Evolutionary conservation across 2,797 vertebrate genomes (phyloP).

Genomic region (Brotula barbata): DNA sequence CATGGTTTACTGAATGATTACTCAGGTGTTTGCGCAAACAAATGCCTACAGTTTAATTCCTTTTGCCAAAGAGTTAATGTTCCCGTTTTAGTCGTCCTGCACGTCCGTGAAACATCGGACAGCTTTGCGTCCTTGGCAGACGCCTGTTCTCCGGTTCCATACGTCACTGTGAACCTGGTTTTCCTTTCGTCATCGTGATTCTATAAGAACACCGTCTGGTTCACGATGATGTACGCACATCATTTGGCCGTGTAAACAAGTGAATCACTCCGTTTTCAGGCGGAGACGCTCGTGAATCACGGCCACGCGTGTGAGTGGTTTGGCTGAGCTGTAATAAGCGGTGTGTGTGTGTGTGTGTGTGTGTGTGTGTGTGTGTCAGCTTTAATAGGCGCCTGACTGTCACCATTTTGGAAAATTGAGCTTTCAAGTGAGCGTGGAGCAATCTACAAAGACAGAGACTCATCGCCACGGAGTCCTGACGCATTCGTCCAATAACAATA

Average conservation of each 20-base stretch:
- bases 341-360: slow-evolving; percentile 11
- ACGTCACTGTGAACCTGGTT: too few relatives aligned
- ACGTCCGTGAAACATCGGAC: too few relatives aligned
- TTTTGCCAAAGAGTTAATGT: too few relatives aligned
- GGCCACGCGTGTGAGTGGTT: slow-evolving; percentile 5
- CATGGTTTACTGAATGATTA: slow-evolving; percentile 9
- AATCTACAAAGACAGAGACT: slow-evolving; percentile 21
- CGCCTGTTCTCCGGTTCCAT: too few relatives aligned
- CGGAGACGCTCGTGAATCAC: slow-evolving; percentile 18
- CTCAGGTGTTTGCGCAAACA: slow-evolving; percentile 8
- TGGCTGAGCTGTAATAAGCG: slow-evolving; percentile 13
- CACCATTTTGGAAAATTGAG: slow-evolving; percentile 1
- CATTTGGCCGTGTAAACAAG: slow-evolving; percentile 10
- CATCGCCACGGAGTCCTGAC: slow-evolving; percentile 1
- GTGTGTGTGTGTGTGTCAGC: slow-evolving; percentile 5
- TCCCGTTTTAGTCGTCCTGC: too few relatives aligned
- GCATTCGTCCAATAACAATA: slow-evolving; percentile 22
- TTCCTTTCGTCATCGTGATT: too few relatives aligned
- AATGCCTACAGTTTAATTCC: not conserved
- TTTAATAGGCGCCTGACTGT: not conserved
- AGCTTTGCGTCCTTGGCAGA: too few relatives aligned
- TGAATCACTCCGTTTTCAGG: slow-evolving; percentile 7
- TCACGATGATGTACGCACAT: too few relatives aligned
- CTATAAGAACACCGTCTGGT: too few relatives aligned
- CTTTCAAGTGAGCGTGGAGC: slow-evolving; percentile 6